Conservation (phyloP, 2,113 vertebrate species). For the Hemichromis elongatus region DNA sequence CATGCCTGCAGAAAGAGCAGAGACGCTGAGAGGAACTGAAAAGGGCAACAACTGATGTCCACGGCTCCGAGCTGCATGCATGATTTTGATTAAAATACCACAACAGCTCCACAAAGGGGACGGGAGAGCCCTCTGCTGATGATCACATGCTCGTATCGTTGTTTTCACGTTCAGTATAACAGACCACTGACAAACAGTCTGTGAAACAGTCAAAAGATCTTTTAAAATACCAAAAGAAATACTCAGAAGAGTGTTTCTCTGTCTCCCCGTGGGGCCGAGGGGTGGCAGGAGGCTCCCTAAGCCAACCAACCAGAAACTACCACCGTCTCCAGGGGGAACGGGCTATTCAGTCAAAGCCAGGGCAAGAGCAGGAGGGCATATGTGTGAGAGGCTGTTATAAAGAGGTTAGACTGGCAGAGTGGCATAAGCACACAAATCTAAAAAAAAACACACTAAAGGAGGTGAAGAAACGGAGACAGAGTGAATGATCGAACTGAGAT, state of each 20-base stretch:
- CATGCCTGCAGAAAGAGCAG: not conserved
- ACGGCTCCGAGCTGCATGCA: not conserved
- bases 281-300: slow-evolving; percentile 8
- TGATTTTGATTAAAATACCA: not conserved
- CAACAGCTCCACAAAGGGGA: not conserved
- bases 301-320: slow-evolving; percentile 36
- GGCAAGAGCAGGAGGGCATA: not conserved
- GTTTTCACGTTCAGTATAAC: not conserved
- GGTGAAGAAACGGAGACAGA: fast-evolving
- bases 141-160: not conserved
- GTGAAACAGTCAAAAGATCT: not conserved
- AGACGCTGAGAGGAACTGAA: not conserved
- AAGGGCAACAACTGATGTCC: not conserved
- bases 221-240: not conserved
- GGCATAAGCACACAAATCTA: not conserved
- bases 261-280: not conserved
- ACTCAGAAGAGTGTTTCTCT: not conserved
- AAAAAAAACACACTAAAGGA: not conserved
- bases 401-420: not conserved
- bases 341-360: slow-evolving; percentile 44
- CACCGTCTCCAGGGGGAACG: slow-evolving; percentile 24
- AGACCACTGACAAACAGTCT: not conserved
- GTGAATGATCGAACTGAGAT: not conserved
- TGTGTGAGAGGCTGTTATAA: not conserved
- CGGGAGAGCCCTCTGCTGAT: not conserved